A percentile compares a stretch with the other conserved stretches of the same genome.
phyloP scores from a whole-genome alignment of 2,113 vertebrate genomes.

The Urocitellus parryii region DNA sequence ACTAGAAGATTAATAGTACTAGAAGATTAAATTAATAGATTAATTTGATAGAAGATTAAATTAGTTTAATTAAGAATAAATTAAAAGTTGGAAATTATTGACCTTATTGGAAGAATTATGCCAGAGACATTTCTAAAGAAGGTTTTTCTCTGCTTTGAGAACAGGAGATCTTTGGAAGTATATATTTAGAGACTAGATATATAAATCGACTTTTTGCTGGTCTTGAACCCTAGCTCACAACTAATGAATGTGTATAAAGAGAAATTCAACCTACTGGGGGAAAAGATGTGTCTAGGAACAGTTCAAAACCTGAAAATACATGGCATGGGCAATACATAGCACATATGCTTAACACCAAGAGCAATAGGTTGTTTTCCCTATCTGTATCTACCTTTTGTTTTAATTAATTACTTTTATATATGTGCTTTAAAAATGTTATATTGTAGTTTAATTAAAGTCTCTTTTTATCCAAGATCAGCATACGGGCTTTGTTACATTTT shows the following conservation, averaged over 20 bases:
- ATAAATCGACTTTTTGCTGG: not conserved
- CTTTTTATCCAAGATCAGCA: constrained; percentile 17
- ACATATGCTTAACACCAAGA: not conserved
- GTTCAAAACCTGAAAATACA: constrained; percentile 30
- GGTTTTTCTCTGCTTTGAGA: constrained; percentile 32
- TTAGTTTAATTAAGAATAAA: not conserved
- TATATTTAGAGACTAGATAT: not conserved
- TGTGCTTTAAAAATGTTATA: constrained; percentile 6
- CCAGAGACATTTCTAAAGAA: constrained; percentile 23
- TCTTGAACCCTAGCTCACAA: not conserved
- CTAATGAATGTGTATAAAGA: not conserved
- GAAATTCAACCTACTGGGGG: not conserved
- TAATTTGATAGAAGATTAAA: too few species aligned
- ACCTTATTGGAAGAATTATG: not conserved
- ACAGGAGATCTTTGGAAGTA: not conserved
- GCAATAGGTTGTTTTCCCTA: not conserved
- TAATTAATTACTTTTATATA: constrained; percentile 33
- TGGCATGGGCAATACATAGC: not conserved
- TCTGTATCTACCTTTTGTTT: constrained; percentile 30
- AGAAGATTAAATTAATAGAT: constrained; percentile 28
- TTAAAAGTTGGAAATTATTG: constrained; percentile 45
- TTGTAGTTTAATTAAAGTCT: constrained; percentile 30
- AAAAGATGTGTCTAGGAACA: constrained; percentile 13
- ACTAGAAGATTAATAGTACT: not conserved
- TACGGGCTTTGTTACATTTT: constrained; percentile 23